phyloP scores from a whole-genome alignment of 2,888 invertebrate genomes.

The Sialis fuliginosa region DNA sequence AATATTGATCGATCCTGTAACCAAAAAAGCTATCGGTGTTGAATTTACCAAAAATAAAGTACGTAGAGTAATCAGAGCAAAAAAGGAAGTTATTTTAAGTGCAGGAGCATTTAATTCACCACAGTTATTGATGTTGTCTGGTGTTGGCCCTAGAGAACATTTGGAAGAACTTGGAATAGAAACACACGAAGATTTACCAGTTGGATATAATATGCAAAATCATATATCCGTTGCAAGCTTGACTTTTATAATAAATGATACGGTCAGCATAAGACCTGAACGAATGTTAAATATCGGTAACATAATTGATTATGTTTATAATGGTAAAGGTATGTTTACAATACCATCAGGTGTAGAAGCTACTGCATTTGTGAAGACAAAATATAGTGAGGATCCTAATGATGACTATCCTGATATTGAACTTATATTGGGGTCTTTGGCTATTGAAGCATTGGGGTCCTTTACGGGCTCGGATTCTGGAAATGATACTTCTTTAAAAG shows the following conservation, averaged over 20 bases:
- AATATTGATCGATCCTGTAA: conserved; percentile 42
- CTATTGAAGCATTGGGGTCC: conserved; percentile 29
- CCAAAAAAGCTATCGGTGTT: conserved; percentile 45
- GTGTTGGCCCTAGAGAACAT: conserved; percentile 51
- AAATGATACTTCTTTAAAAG: conserved; percentile 21
- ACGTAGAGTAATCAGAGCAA: conserved; percentile 34
- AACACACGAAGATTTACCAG: conserved; percentile 47
- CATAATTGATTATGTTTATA: conserved; percentile 40
- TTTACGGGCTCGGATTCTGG: not conserved
- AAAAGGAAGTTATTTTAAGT: conserved; percentile 59
- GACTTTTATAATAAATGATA: conserved; percentile 52
- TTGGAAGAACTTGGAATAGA: conserved; percentile 38
- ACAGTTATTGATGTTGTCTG: conserved; percentile 71
- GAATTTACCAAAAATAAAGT: conserved; percentile 44
- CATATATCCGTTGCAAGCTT: conserved; percentile 57
- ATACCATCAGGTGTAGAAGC: conserved; percentile 64
- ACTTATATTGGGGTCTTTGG: conserved; percentile 60
- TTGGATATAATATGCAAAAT: conserved; percentile 69
- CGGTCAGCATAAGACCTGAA: conserved; percentile 45
- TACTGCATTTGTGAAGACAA: conserved; percentile 54
- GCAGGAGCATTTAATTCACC: conserved; percentile 75
- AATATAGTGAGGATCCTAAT: conserved; percentile 24
- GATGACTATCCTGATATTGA: conserved; percentile 60
- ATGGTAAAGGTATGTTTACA: conserved; percentile 52
- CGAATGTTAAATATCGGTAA: conserved; percentile 26